These are phyloP conservation scores for Caenorhabditis doughertyi DNA, from an alignment of 2,888 invertebrate genomes.

Conservation along the genomic window DNA sequence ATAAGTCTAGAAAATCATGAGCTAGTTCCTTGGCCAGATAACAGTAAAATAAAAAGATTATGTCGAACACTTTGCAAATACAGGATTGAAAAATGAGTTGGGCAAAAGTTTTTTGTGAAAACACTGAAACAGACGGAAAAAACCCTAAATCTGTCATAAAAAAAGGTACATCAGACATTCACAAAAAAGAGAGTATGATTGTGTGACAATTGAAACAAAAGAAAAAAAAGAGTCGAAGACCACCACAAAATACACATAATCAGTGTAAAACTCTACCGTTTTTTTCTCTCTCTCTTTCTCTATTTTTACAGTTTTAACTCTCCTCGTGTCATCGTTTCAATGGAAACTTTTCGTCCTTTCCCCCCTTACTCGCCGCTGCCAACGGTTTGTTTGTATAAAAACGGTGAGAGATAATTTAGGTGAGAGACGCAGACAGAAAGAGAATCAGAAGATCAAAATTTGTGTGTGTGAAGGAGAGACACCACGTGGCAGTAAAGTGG, in stretches of 20 bases:
- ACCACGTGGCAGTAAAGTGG: constrained; percentile 19
- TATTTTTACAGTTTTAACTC: not conserved
- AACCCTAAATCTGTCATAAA: too few relatives aligned
- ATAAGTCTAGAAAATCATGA: too few relatives aligned
- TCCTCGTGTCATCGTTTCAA: not conserved
- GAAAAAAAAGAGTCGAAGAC: constrained; percentile 7
- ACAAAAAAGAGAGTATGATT: not conserved
- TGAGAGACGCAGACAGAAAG: not conserved
- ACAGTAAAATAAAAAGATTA: too few relatives aligned
- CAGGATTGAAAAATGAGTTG: too few relatives aligned
- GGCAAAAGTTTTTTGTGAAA: too few relatives aligned
- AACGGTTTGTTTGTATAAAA: constrained; percentile 35
- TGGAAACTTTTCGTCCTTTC: constrained; percentile 33
- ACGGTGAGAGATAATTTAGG: constrained; percentile 12
- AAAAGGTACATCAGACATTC: too few relatives aligned
- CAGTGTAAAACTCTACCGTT: constrained; percentile 18
- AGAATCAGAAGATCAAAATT: constrained; percentile 35
- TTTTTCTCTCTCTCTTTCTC: constrained; percentile 8
- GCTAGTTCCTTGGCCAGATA: too few relatives aligned
- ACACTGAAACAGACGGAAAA: too few relatives aligned
- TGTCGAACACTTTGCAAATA: too few relatives aligned
- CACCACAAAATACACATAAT: constrained; percentile 52
- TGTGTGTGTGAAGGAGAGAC: constrained; percentile 6
- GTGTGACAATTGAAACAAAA: constrained; percentile 14
- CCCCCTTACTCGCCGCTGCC: not conserved